Evolutionary conservation across 2,797 vertebrate genomes (phyloP), one percentile per base, ranked within the genome.

Genomic region (Bovichtus diacanthus): DNA sequence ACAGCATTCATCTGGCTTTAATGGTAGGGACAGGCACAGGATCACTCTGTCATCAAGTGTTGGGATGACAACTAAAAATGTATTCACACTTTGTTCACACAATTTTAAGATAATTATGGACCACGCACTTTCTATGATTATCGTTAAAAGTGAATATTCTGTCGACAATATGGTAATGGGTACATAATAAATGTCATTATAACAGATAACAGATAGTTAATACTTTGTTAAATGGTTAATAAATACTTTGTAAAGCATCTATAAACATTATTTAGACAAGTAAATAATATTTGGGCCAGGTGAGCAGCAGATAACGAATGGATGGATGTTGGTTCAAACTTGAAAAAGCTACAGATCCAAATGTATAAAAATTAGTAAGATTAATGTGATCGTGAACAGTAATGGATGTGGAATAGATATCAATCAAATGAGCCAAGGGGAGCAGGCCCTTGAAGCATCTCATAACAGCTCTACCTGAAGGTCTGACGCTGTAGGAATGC

Each of bases 401-500:
- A 38, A 71, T 64, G 47, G 41, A 72, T 59, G 58, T 65, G 59
- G 50, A 39, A 38, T 12, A 64, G 12, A 54, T 44, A 64, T 74
- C 46, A 70, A 59, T 76, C 65, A 80, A 73, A 74, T 29, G 50
- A 66, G 31, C n/a, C 10, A 47, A 47, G 10, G 31, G 16, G 13
- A 72, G 59, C 19, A 44, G 39, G 2, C 50, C 64, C 70, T 43
- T 54, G 66, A 71, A 69, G 2, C 10, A 18, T 61, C 16, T 38
- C 21, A 25, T 63, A 71, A 44, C 43, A 62, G 50, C 59, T 50
- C 41, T 66, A 69, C 83, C 4, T 66, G 66, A 85, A 47, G 53
- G 54, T 44, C 60, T 31, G 23, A 25, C 0, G 9, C 68, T 31
- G 58, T 13, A 76, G 76, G 73, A 83, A 83, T 73, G 70, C 62